Evolutionary conservation across 2,888 invertebrate species (phyloP), one percentile per base, ranked within the genome.

Genomic region (Caenorhabditis sp.): DNA sequence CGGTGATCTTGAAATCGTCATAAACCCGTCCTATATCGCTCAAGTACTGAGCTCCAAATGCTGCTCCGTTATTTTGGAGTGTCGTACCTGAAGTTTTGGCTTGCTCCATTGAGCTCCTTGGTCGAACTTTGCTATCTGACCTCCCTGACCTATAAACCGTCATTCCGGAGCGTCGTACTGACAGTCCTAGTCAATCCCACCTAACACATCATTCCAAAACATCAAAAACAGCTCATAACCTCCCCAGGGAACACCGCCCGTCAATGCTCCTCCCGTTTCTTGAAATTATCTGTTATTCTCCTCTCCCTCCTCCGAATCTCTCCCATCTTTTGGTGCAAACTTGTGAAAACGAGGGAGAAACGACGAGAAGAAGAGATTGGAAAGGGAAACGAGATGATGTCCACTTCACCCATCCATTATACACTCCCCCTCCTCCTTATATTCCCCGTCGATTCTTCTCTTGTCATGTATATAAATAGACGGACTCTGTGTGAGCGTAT

Each of bases 401-500:
- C 47, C 47, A 40, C 40, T 20, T 47, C 47, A 20, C 47, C 47
- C 47, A 47, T 47, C 47, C 47, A 47, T 47, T 47, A 47, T 47
- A 47, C 47, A 47, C 47, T 18, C 20, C 47, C 11, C 18, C 47
- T 20, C 47, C 18, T 18, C 20, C 47, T 9, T 15, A 3, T 15
- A 9, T 40, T 40, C 40, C 15, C 40, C 40, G 3, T 15, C 13
- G 9, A 3, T 40, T n/a, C 47, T 47, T 2, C 40, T 8, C 6
- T 47, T 47, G 47, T 47, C 47, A 47, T 47, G 47, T 47, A 47
- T 47, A 47, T 47, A 47, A 5, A 40, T 13, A 11, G 11, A 13
- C 6, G 40, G 47, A 47, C 47, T 40, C 32, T 40, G 6, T 40
- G 40, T 13, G 13, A 13, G 13, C 40, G 6, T 13, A 13, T 40